Conservation (phyloP, 2,113 vertebrate species). For the Dinomys branickii region DNA sequence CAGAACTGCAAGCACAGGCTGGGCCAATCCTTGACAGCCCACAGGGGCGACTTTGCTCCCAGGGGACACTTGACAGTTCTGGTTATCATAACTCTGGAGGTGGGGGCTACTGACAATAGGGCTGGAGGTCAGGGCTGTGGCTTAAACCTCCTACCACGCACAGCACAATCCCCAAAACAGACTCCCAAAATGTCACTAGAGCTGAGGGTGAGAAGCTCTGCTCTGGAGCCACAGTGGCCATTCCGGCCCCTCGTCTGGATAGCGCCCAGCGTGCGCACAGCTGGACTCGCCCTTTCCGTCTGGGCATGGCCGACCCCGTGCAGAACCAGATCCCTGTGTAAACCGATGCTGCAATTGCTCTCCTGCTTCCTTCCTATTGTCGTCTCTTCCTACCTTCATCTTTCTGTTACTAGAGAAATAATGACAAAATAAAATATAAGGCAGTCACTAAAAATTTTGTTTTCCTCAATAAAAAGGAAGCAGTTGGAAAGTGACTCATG, state of each 20-base stretch:
- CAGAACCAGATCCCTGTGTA: neutral
- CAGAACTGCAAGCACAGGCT: rapidly evolving
- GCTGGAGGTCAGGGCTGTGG: neutral
- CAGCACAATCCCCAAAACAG: neutral
- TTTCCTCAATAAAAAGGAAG: too few relatives aligned
- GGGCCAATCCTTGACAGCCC: neutral
- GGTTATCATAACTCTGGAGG: neutral
- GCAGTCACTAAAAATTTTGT: too few relatives aligned
- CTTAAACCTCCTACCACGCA: neutral
- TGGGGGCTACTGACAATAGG: neutral
- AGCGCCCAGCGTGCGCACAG: neutral
- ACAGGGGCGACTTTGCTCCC: neutral
- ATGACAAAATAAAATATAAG: too few relatives aligned
- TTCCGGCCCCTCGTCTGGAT: neutral
- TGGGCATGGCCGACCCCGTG: rapidly evolving
- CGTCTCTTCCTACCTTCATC: neutral
- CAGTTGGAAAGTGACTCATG: too few relatives aligned
- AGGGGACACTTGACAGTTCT: neutral
- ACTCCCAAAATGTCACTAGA: neutral
- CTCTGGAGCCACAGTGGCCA: neutral
- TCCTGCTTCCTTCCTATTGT: neutral
- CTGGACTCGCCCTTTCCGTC: neutral
- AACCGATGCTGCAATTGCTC: neutral
- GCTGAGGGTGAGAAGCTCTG: neutral
- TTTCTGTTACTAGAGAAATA: too few relatives aligned